Percentiles rank a stretch among this genome's conserved stretches.
Conservation (phyloP, 2,113 vertebrate genomes). For the Aleadryas rufinucha region DNA sequence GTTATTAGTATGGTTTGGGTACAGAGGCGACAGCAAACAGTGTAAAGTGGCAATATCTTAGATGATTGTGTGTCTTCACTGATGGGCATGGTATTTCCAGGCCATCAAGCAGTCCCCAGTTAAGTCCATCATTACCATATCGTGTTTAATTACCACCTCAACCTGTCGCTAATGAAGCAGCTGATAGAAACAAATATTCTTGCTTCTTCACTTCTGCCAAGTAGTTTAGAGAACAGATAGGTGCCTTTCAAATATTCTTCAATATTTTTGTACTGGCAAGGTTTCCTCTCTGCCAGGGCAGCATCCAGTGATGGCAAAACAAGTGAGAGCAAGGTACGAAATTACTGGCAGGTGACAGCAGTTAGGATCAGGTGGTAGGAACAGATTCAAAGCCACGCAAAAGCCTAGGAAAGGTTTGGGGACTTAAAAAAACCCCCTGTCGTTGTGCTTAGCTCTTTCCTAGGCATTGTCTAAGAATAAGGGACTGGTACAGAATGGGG, state of each 20-base stretch:
- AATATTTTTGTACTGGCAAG: neutral
- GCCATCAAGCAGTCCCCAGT: neutral
- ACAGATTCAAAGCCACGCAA: neutral
- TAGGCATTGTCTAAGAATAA: neutral
- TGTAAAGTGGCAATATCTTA: neutral
- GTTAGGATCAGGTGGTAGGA: neutral
- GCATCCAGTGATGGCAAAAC: neutral
- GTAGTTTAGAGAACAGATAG: neutral
- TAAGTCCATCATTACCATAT: neutral
- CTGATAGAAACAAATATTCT: neutral
- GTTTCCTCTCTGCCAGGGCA: neutral
- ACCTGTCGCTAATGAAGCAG: neutral
- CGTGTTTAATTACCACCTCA: neutral
- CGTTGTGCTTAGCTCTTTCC: neutral
- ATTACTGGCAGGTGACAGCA: neutral
- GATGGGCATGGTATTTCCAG: neutral
- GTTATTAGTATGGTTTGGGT: neutral
- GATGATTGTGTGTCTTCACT: neutral
- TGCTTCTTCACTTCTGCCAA: neutral
- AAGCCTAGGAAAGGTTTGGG: neutral
- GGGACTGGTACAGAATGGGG: rapidly evolving
- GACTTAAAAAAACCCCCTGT: rapidly evolving
- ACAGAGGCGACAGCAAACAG: neutral
- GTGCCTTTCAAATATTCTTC: neutral
- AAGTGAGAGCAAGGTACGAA: neutral